Evolutionary conservation across 2,888 invertebrate species (phyloP).

Genomic region (Fabriciana adippe): DNA sequence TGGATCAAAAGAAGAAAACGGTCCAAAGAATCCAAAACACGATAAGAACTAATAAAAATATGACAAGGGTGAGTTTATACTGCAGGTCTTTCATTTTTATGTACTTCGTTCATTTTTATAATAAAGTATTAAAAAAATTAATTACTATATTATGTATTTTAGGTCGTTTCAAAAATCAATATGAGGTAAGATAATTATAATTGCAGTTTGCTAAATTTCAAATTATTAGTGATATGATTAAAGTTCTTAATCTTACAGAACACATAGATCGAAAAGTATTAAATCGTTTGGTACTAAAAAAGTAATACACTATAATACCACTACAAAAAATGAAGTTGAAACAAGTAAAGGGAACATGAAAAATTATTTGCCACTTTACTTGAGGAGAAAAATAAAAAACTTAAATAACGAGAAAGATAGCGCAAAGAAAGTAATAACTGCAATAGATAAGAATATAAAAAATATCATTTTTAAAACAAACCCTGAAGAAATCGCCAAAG

Average conservation of each 20-base stretch:
- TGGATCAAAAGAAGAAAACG: slow-evolving; percentile 4
- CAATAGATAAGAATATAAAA: slow-evolving; percentile 18
- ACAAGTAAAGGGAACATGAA: slow-evolving; percentile 37
- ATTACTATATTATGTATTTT: slow-evolving; percentile 40
- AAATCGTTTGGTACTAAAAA: slow-evolving; percentile 45
- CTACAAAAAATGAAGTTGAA: slow-evolving; percentile 31
- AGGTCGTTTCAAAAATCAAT: slow-evolving; percentile 56
- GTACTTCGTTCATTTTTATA: neutral
- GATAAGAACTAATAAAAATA: slow-evolving; percentile 4
- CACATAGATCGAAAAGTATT: slow-evolving; percentile 46
- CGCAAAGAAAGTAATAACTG: neutral
- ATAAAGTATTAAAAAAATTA: neutral
- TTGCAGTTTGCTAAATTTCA: slow-evolving; percentile 11
- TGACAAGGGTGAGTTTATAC: slow-evolving; percentile 1
- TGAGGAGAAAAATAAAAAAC: slow-evolving; percentile 36
- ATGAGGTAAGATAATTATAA: slow-evolving; percentile 49
- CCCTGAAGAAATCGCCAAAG: slow-evolving; percentile 49
- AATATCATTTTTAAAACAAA: slow-evolving; percentile 10
- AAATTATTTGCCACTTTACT: slow-evolving; percentile 53
- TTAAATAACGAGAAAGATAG: slow-evolving; percentile 15
- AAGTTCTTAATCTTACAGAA: slow-evolving; percentile 47
- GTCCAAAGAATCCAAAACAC: neutral
- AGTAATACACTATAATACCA: slow-evolving; percentile 5
- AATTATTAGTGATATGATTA: neutral
- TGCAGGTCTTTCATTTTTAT: neutral